These are phyloP conservation scores for Galleria mellonella DNA, from an alignment of 1,140 invertebrate species.

Conservation along the genomic window DNA sequence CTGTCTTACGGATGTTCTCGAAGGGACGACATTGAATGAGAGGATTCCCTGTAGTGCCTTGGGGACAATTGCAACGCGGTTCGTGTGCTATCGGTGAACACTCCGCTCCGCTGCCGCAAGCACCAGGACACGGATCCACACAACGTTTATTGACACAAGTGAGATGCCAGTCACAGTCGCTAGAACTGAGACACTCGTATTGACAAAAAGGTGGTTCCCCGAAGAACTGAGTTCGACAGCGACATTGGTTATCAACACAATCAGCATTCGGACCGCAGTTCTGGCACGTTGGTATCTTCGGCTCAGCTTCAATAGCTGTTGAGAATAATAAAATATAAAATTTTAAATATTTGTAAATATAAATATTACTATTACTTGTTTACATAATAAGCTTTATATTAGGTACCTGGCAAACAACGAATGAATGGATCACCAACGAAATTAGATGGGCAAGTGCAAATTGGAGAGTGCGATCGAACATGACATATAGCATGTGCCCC, in stretches of 20 bases:
- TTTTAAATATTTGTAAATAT: slow-evolving; percentile 1
- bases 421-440: slow-evolving; percentile 82
- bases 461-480: slow-evolving; percentile 81
- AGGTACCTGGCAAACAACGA: slow-evolving; percentile 78
- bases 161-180: slow-evolving; percentile 79
- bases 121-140: slow-evolving; percentile 82
- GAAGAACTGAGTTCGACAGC: slow-evolving; percentile 77
- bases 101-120: slow-evolving; percentile 80
- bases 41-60: slow-evolving; percentile 75
- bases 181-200: slow-evolving; percentile 81
- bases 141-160: slow-evolving; percentile 84
- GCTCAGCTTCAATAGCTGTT: slow-evolving; percentile 69
- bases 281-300: slow-evolving; percentile 74
- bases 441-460: slow-evolving; percentile 80
- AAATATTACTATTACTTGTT: not conserved
- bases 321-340: slow-evolving; percentile 46
- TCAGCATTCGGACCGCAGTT: slow-evolving; percentile 81
- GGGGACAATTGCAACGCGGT: slow-evolving; percentile 84
- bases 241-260: slow-evolving; percentile 77
- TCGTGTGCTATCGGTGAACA: slow-evolving; percentile 84
- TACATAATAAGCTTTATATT: slow-evolving; percentile 4
- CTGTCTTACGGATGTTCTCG: slow-evolving; percentile 63
- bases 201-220: slow-evolving; percentile 82
- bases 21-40: slow-evolving; percentile 73
- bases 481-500: slow-evolving; percentile 82